These are phyloP conservation scores for Corythoichthys haematopterus DNA, from an alignment of 2,113 vertebrate genomes.

Conservation along the genomic window DNA sequence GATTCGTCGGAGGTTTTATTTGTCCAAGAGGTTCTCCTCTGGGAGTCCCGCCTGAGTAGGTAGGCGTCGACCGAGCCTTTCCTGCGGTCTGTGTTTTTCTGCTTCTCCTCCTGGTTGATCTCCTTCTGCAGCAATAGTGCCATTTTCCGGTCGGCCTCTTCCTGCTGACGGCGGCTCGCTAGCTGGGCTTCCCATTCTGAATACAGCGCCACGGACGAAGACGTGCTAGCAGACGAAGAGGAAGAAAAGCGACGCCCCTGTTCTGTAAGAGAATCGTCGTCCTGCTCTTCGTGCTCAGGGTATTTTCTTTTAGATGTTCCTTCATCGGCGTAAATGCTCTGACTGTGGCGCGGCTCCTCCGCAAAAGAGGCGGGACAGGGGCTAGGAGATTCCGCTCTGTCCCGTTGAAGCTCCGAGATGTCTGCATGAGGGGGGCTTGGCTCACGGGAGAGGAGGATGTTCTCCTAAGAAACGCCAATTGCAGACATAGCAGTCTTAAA, in stretches of 20 bases:
- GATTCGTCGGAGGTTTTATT: neutral
- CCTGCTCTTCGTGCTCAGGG: conserved; percentile 9
- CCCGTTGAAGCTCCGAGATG: neutral
- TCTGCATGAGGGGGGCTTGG: conserved; percentile 11
- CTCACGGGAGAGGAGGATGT: conserved; percentile 38
- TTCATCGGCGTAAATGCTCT: neutral
- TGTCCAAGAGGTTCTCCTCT: neutral
- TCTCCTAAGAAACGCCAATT: conserved; percentile 55
- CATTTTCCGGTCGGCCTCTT: conserved; percentile 82
- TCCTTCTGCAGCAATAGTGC: conserved; percentile 82
- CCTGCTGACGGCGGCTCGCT: conserved; percentile 74
- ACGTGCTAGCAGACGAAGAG: neutral
- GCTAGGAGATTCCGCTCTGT: neutral
- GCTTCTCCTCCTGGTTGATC: conserved; percentile 70
- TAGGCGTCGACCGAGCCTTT: conserved; percentile 84
- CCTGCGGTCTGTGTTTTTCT: conserved; percentile 62
- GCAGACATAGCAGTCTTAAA: neutral
- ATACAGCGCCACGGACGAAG: conserved; percentile 26
- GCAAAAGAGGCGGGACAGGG: neutral
- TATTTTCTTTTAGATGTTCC: conserved; percentile 52
- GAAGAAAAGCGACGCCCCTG: conserved; percentile 1
- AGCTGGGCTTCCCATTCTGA: conserved; percentile 70
- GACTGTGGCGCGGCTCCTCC: neutral
- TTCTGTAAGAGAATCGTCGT: conserved; percentile 8
- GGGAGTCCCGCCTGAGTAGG: conserved; percentile 60